Evolutionary conservation across 2,888 invertebrate species (phyloP).

Genomic region (Achlya flavicornis): DNA sequence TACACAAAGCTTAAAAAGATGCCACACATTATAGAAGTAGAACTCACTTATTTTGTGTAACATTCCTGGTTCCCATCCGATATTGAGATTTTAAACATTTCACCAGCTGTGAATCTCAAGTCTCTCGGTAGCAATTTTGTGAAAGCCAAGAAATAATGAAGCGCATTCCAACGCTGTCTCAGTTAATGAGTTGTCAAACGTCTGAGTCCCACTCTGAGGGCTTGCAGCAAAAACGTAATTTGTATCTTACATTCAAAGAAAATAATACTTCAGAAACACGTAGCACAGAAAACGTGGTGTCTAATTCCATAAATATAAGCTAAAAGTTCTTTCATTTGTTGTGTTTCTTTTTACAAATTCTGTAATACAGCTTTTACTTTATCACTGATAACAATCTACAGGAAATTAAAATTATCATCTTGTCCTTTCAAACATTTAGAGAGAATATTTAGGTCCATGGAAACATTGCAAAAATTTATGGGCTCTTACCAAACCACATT

Average conservation of each 20-base stretch:
- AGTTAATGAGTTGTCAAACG: slow-evolving; percentile 64
- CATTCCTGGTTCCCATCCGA: neutral
- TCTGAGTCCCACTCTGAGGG: slow-evolving; percentile 23
- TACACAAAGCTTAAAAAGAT: too few species aligned
- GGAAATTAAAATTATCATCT: too few species aligned
- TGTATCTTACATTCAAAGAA: slow-evolving; percentile 25
- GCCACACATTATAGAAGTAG: neutral
- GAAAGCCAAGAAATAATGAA: slow-evolving; percentile 58
- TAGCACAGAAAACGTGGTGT: too few species aligned
- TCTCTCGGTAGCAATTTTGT: slow-evolving; percentile 40
- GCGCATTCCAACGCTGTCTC: slow-evolving; percentile 50
- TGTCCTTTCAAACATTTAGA: too few species aligned
- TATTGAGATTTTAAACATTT: slow-evolving; percentile 43
- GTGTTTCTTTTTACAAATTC: too few species aligned
- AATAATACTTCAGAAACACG: slow-evolving; percentile 1
- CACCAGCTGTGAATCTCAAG: slow-evolving; percentile 33
- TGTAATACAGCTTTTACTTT: too few species aligned
- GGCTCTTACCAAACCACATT: too few species aligned
- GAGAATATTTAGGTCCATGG: too few species aligned
- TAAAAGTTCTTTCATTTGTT: too few species aligned
- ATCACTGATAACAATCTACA: too few species aligned
- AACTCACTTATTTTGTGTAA: slow-evolving; percentile 19
- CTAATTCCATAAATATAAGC: too few species aligned
- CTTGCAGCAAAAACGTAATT: slow-evolving; percentile 25
- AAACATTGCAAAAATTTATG: too few species aligned